These are phyloP conservation scores for Globicephala melas DNA, from an alignment of 2,113 vertebrate species.

Conservation along the genomic window DNA sequence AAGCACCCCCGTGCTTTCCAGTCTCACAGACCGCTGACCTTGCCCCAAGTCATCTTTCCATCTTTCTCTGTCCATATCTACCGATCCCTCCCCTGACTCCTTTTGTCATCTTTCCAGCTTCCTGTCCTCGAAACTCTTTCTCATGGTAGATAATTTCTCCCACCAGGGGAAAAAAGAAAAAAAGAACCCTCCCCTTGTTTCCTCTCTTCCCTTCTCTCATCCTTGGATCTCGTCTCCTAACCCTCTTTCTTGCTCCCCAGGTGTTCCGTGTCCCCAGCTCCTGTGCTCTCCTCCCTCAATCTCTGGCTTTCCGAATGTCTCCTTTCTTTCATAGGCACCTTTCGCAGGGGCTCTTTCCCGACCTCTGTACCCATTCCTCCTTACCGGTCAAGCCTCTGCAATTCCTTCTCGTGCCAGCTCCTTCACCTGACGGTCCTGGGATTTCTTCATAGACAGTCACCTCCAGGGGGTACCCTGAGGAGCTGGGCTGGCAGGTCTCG, in stretches of 20 bases:
- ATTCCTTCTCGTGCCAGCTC: neutral
- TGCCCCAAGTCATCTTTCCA: neutral
- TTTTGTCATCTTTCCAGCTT: neutral
- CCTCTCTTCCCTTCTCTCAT: neutral
- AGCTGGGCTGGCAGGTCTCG: neutral
- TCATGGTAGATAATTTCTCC: neutral
- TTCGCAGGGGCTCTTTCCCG: neutral
- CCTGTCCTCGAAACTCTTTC: neutral
- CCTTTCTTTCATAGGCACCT: neutral
- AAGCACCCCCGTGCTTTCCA: neutral
- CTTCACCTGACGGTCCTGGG: constrained; percentile 36
- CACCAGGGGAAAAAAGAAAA: fast-evolving
- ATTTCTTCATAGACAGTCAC: neutral
- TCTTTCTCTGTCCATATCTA: neutral
- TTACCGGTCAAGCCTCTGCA: neutral
- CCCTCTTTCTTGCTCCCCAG: neutral
- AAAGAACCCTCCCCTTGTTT: neutral
- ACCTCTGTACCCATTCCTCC: neutral
- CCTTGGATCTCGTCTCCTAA: neutral
- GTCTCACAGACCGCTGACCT: fast-evolving
- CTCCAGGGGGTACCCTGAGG: neutral
- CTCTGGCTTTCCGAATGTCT: neutral
- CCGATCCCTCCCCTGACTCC: fast-evolving
- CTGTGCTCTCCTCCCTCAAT: too few relatives aligned
- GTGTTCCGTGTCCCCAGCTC: neutral